These are phyloP conservation scores for Epirrhoe tristata DNA, from an alignment of 2,888 invertebrate species.

Conservation along the genomic window DNA sequence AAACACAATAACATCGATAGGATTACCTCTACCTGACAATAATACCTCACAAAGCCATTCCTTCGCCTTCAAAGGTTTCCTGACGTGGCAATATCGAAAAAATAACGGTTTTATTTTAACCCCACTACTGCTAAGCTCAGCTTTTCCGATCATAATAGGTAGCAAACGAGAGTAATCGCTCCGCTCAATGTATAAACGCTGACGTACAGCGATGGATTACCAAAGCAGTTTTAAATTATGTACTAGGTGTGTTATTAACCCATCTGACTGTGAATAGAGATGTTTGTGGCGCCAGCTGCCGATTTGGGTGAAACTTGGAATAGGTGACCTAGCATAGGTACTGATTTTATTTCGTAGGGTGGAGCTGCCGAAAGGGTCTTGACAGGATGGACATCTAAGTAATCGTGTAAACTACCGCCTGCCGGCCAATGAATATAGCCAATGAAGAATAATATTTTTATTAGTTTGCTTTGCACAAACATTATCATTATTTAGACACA, in stretches of 20 bases:
- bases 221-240: conserved; percentile 32
- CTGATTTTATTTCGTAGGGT: no score
- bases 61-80: conserved; percentile 23
- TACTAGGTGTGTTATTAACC: conserved; percentile 7
- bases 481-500: no score
- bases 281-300: no score
- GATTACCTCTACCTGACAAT: conserved; percentile 30
- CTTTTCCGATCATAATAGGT: conserved; percentile 41
- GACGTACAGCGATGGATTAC: conserved; percentile 36
- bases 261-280: not conserved
- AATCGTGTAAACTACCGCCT: no score
- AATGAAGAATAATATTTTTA: no score
- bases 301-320: no score
- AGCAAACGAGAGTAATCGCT: conserved; percentile 42
- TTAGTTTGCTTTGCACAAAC: no score
- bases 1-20: conserved; percentile 19
- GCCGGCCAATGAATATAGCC: no score
- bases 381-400: no score
- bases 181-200: conserved; percentile 35
- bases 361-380: no score
- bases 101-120: conserved; percentile 38
- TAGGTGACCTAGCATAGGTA: no score
- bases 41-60: conserved; percentile 27
- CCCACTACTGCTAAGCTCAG: conserved; percentile 39
- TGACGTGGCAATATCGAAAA: conserved; percentile 32